Conservation (phyloP, 2,888 invertebrate genomes). For the Drosophila quinaria region DNA sequence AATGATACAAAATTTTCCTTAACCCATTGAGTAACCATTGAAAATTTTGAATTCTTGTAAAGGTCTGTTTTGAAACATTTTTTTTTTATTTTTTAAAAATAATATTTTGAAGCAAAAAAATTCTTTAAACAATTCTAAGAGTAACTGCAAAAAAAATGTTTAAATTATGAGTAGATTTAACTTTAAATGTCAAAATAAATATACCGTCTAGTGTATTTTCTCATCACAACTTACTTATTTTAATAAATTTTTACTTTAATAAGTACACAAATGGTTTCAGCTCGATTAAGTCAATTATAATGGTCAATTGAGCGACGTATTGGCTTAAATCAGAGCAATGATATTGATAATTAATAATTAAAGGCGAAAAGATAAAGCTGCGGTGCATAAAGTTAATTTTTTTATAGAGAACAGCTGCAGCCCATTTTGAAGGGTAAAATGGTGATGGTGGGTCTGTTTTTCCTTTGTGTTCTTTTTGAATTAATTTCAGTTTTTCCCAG, state of each 20-base stretch:
- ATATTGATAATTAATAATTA: constrained; percentile 6
- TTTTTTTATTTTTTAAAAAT: too few species aligned
- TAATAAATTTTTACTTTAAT: background rate
- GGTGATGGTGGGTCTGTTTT: constrained; percentile 20
- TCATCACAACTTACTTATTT: background rate
- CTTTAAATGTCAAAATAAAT: too few species aligned
- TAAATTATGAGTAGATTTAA: too few species aligned
- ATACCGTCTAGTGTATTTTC: background rate
- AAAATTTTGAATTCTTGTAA: too few species aligned
- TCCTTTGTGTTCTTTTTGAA: constrained; percentile 16
- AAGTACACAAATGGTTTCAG: background rate
- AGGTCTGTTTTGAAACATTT: too few species aligned
- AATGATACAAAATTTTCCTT: too few species aligned
- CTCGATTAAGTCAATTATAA: background rate
- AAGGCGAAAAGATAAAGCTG: background rate
- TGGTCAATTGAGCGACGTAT: background rate
- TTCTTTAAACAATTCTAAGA: too few species aligned
- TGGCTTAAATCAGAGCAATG: background rate
- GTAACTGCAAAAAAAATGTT: too few species aligned
- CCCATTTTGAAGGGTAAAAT: background rate
- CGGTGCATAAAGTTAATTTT: background rate
- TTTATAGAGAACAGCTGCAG: constrained; percentile 26
- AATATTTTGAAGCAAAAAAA: too few species aligned
- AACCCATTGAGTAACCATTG: too few species aligned
- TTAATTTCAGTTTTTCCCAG: constrained; percentile 32